Base-by-base conservation (phyloP, 2,797 vertebrate genomes). In the Bufotes viridis region DNA sequence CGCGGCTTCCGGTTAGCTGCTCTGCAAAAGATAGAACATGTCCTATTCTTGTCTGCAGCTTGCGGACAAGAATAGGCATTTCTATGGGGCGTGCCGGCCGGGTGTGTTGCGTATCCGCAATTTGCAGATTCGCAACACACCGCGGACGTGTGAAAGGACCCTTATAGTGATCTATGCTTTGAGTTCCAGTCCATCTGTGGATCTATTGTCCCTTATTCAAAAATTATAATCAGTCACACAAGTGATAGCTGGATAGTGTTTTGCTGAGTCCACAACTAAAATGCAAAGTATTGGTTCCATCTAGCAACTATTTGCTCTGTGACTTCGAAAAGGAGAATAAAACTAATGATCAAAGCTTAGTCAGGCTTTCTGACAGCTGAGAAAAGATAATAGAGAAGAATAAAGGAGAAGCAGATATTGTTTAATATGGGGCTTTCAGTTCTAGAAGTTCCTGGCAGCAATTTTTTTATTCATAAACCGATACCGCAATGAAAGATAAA, bases 401-500 rank as follows among this genome's bases (percentile, higher is more conserved):
- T 61, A 72, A 63, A 74, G 53, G 53, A 60, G 53, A 67, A 17
- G 14, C 22, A 60, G 1, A 61, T 3, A 70, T 65, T 81, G 85
- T 81, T 81, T 86, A 79, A 81, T 81, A 58, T 72, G 78, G 85
- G 18, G 61, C 51, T 86, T 69, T 81, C 20, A 42, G 34, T 81
- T 74, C 57, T 76, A 3, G n/a, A 81, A 74, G 24, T 61, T 13
- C 65, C 67, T 74, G 82, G 53, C 42, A 72, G 65, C 67, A 74
- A 22, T 49, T 61, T 80, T 76, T 84, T 67, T 18, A 72, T 72
- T 65, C 78, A 74, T 72, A 81, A 88, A 88, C 58, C 55, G 65
- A 82, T 80, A 80, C 57, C 72, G 87, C 55, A 80, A 29, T 29
- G 34, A 74, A 88, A 79, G 75, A 84, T 85, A 80, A 81, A 88